These are phyloP conservation scores for Heteromormyrus szaboi DNA, from an alignment of 2,797 vertebrate species.

Conservation along the genomic window DNA sequence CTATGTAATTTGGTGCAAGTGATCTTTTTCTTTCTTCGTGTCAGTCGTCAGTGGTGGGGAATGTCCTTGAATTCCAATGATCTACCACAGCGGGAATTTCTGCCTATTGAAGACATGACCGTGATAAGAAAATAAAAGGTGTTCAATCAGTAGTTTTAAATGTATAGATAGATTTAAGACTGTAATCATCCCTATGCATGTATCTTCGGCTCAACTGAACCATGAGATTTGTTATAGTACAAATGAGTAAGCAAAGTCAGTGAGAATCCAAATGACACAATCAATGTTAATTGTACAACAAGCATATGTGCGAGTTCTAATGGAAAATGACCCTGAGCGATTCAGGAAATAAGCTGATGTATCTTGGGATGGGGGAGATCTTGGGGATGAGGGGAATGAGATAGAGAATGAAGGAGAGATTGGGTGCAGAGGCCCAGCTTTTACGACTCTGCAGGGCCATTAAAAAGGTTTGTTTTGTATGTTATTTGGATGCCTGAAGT, in stretches of 20 bases:
- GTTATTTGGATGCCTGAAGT: neutral
- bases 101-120: slow-evolving; percentile 5
- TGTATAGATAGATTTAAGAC: neutral
- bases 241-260: neutral
- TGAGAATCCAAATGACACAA: neutral
- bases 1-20: neutral
- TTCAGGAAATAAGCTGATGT: neutral
- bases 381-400: neutral
- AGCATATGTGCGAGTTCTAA: neutral
- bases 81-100: neutral
- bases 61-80: slow-evolving; percentile 17
- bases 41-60: slow-evolving; percentile 21
- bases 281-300: neutral
- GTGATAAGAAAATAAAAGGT: slow-evolving; percentile 20
- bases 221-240: neutral
- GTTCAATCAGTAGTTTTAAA: slow-evolving; percentile 9
- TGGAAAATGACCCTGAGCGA: neutral
- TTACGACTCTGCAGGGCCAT: neutral
- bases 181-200: neutral
- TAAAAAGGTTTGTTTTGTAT: neutral
- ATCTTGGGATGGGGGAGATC: neutral
- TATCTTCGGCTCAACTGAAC: neutral
- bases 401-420: neutral
- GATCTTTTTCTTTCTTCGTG: neutral
- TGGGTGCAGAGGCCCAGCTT: neutral